Conservation (phyloP, 2,113 vertebrate species). For the Panthera uncia region DNA sequence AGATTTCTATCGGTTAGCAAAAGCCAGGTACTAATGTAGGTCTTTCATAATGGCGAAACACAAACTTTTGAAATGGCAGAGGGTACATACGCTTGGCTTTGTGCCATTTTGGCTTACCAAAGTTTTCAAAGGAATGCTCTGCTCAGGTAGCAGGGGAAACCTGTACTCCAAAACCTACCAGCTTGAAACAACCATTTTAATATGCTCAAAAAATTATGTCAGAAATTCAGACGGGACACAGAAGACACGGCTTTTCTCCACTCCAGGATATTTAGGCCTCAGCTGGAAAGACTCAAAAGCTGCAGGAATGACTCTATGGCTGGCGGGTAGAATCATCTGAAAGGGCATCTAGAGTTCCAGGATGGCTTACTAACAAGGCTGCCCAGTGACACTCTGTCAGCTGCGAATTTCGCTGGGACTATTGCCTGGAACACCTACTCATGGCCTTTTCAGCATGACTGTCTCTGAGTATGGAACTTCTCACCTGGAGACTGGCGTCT, state of each 20-base stretch:
- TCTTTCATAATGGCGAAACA: background rate
- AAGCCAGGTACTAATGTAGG: background rate
- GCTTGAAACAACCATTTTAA: background rate
- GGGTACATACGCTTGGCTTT: background rate
- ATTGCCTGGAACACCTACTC: background rate
- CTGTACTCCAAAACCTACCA: background rate
- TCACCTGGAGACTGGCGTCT: background rate
- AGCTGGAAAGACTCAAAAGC: background rate
- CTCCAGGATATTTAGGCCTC: background rate
- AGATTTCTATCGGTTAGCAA: background rate
- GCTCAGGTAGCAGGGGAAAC: background rate
- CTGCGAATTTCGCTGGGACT: background rate
- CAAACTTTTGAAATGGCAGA: background rate
- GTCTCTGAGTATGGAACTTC: background rate
- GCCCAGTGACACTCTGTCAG: background rate
- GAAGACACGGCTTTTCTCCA: background rate
- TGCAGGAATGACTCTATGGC: background rate
- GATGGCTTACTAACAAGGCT: background rate
- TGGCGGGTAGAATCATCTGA: background rate
- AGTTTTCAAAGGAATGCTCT: background rate
- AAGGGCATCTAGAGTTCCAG: background rate
- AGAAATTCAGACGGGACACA: background rate
- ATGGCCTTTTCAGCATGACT: background rate
- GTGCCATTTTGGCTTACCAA: background rate
- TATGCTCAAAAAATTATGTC: background rate